phyloP scores from a whole-genome alignment of 2,113 vertebrate genomes.

The Erinaceus europaeus region DNA sequence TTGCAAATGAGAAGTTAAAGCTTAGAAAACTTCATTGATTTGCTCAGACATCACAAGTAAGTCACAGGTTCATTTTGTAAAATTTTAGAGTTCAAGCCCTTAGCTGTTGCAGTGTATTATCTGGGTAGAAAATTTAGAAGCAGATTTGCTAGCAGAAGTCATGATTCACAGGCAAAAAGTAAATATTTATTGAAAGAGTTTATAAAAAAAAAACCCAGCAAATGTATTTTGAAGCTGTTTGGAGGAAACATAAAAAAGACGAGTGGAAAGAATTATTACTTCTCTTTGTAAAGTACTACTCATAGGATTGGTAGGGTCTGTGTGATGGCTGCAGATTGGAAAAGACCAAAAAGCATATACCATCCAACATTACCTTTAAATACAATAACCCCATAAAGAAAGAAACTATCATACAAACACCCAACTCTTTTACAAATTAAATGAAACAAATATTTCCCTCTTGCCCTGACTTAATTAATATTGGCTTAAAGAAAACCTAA shows the following conservation, averaged over 20 bases:
- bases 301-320: neutral
- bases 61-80: neutral
- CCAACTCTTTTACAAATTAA: neutral
- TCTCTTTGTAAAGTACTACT: neutral
- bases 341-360: neutral
- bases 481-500: neutral
- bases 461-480: neutral
- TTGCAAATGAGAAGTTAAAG: neutral
- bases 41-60: neutral
- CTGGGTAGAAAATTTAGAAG: neutral
- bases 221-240: neutral
- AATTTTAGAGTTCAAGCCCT: neutral
- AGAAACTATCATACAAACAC: neutral
- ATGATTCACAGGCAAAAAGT: neutral
- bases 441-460: neutral
- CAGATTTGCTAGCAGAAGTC: neutral
- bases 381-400: neutral
- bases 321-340: neutral
- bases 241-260: neutral
- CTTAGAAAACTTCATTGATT: neutral
- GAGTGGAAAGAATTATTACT: neutral
- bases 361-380: neutral
- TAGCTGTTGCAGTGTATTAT: neutral
- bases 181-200: neutral
- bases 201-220: neutral